phyloP scores from a whole-genome alignment of 1,140 invertebrate species.

The Drosophila pseudoobscura region DNA sequence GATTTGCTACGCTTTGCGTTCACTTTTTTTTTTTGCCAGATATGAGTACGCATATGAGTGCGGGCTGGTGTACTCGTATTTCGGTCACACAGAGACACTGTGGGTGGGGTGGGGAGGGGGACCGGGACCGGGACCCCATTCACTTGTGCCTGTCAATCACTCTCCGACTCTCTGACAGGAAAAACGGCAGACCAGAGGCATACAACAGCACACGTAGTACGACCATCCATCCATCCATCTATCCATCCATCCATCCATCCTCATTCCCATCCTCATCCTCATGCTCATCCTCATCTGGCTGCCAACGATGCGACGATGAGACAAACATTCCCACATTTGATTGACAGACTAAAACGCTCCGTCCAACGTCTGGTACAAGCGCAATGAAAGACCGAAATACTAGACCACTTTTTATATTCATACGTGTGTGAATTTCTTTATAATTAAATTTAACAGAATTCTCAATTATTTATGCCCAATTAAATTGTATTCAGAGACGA shows the following conservation, averaged over 20 bases:
- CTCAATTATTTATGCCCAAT: conserved; percentile 62
- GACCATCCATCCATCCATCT: conserved; percentile 34
- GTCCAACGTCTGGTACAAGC: neutral
- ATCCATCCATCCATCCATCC: conserved; percentile 20
- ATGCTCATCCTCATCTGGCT: conserved; percentile 45
- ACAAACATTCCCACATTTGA: conserved; percentile 54
- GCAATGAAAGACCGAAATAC: conserved; percentile 21
- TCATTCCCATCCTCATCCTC: conserved; percentile 29
- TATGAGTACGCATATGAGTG: conserved; percentile 42
- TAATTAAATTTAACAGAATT: conserved; percentile 38
- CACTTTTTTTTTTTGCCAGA: conserved; percentile 44
- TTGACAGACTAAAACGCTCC: conserved; percentile 51
- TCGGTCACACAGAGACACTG: conserved; percentile 46
- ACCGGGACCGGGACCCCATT: conserved; percentile 30
- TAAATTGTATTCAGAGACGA: conserved; percentile 24
- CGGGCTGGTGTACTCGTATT: conserved; percentile 54
- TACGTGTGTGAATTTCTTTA: neutral
- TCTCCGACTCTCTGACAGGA: conserved; percentile 59
- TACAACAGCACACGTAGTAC: conserved; percentile 9
- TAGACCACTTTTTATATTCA: neutral
- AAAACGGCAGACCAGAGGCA: conserved; percentile 12
- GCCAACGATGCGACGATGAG: conserved; percentile 47
- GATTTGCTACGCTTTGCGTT: conserved; percentile 36
- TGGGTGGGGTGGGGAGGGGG: too few relatives aligned
- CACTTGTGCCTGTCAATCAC: conserved; percentile 79